phyloP scores from a whole-genome alignment of 1,140 invertebrate species.

The Drosophila ananassae region DNA sequence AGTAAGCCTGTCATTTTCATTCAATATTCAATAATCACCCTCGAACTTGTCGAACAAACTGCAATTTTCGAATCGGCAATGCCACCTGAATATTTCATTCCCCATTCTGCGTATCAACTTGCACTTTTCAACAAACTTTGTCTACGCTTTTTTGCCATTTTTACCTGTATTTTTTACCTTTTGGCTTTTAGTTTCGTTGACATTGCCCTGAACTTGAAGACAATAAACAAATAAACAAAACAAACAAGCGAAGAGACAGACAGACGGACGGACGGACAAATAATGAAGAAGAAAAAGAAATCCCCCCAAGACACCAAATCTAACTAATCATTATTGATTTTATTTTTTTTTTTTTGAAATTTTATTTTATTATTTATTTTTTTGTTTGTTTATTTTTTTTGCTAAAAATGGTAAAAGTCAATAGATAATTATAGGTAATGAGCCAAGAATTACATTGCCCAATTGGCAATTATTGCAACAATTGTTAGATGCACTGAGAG shows the following conservation, averaged over 20 bases:
- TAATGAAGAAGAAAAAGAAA: not conserved
- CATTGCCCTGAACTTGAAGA: conserved; percentile 43
- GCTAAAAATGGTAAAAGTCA: conserved; percentile 39
- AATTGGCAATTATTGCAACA: conserved; percentile 45
- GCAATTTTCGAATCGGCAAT: not conserved
- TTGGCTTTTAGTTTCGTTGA: conserved; percentile 23
- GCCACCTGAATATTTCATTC: not conserved
- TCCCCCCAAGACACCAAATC: too few species aligned
- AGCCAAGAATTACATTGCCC: conserved; percentile 45
- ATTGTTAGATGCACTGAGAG: not conserved
- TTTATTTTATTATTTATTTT: not conserved
- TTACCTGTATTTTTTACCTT: conserved; percentile 7
- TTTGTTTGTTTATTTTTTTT: not conserved
- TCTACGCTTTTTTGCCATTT: not conserved
- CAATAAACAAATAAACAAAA: conserved; percentile 23
- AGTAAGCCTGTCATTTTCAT: conserved; percentile 11
- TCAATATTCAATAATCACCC: conserved; percentile 2
- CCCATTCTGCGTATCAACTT: not conserved
- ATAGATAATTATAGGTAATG: conserved; percentile 43
- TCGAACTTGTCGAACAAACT: not conserved
- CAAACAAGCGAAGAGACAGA: conserved; percentile 11
- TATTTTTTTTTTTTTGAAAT: too few species aligned
- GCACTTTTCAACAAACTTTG: conserved; percentile 1
- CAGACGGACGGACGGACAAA: conserved; percentile 1
- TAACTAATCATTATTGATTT: conserved; percentile 1